Percentiles rank a stretch among this genome's conserved stretches.
phyloP scores from a whole-genome alignment of 2,888 invertebrate species.

The Erebia palarica region DNA sequence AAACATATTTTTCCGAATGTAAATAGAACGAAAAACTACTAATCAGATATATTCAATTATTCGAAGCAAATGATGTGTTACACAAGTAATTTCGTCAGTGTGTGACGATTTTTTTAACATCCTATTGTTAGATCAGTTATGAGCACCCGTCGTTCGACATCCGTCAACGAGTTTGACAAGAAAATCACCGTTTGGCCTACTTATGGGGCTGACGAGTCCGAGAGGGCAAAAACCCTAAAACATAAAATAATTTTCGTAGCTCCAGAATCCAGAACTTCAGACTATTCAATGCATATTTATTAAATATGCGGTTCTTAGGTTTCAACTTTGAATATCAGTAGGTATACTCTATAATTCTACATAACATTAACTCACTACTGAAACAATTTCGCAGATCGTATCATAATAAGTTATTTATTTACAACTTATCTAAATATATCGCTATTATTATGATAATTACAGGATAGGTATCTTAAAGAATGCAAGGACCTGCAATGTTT shows the following conservation, averaged over 20 bases:
- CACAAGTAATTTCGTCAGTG: constrained; percentile 1
- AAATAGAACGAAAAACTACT: no score
- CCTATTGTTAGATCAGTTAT: constrained; percentile 67
- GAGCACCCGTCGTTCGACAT: constrained; percentile 70
- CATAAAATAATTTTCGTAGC: background rate
- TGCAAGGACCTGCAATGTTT: no score
- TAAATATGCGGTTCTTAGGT: background rate
- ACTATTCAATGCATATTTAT: background rate
- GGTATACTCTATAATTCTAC: no score
- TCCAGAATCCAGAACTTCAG: background rate
- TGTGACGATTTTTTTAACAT: background rate
- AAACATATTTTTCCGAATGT: no score
- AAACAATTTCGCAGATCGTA: no score
- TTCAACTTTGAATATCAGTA: no score
- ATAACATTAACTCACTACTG: no score
- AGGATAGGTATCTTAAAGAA: no score
- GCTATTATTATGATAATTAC: no score
- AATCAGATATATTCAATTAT: background rate
- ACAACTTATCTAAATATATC: no score
- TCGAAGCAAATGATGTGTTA: background rate
- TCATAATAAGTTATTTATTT: no score
- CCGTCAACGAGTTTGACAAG: constrained; percentile 53
- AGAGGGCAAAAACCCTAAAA: no score
- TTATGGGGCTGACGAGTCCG: background rate
- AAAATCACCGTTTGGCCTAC: constrained; percentile 18